Base-by-base conservation (phyloP, 2,797 vertebrate genomes). In the Danio choprae region DNA sequence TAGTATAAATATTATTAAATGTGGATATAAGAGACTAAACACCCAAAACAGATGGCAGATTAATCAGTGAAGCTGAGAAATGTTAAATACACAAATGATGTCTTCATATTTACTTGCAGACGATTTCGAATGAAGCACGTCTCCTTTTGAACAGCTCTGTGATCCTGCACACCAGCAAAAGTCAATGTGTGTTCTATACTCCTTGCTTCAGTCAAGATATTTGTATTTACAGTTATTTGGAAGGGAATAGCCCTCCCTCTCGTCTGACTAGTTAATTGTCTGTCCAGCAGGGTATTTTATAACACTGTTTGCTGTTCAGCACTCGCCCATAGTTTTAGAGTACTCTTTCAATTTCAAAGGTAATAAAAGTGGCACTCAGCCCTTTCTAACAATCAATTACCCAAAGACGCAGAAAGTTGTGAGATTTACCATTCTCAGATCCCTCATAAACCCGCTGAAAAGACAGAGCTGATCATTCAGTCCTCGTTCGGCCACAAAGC, bases 331-430 rank as follows among this genome's bases (percentile, higher is more conserved):
- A 79, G 73, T 80, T 84, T 80, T 64, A 65, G 69, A 82, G 68
- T 43, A 64, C 48, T 53, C 60, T 81, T 80, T 85, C 81, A 83
- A 84, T 87, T 74, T 81, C 60, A 51, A 53, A 81, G 16, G 77
- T 74, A 77, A 77, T 85, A 84, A 81, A 83, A 58, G 38, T 71
- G 22, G 76, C 84, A 59, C 60, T 68, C 38, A 58, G 50, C 69
- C 48, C 74, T 82, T 62, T 60, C 81, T 55, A 58, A 64, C 79
- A 64, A 81, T 81, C 86, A 83, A 82, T 84, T 84, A 83, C 65
- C 77, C 78, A 83, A 83, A 84, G 67, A 81, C 7, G 56, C 46
- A 70, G 77, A 77, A 83, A 81, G 78, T 77, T 67, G 62, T 5
- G 29, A 82, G 82, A 87, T 85, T 84, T 74, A 80, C 67, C 63